Evolutionary conservation across 37 sponge, comb jelly and placozoan species (phyloP).

Genomic region (Chondrosia reniformis): DNA sequence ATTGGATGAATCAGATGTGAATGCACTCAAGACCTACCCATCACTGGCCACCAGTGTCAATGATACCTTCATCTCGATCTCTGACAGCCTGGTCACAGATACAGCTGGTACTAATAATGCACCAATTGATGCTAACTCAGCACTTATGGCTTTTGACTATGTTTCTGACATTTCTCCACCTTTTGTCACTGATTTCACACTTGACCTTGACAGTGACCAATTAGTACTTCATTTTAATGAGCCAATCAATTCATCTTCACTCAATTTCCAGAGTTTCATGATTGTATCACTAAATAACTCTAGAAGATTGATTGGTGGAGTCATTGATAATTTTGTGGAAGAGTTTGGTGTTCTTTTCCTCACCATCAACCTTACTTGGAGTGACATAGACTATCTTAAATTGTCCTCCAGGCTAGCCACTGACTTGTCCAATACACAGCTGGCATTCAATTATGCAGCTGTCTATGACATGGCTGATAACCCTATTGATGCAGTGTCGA

Average conservation of each 20-base stretch:
- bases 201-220: conserved; percentile 61
- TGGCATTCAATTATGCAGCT: conserved; percentile 35
- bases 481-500: conserved; percentile 26
- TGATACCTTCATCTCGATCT: conserved; percentile 73
- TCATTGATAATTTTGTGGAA: conserved; percentile 15
- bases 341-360: conserved; percentile 60
- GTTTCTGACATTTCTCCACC: conserved; percentile 54
- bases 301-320: conserved; percentile 61
- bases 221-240: conserved; percentile 70
- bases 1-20: conserved; percentile 57
- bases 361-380: conserved; percentile 50
- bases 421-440: conserved; percentile 37
- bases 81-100: conserved; percentile 51
- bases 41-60: conserved; percentile 44
- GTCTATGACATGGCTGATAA: conserved; percentile 82
- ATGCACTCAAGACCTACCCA: conserved; percentile 51
- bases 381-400: conserved; percentile 79
- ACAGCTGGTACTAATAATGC: conserved; percentile 44
- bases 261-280: conserved; percentile 38
- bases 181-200: conserved; percentile 36
- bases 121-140: conserved; percentile 21
- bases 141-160: conserved; percentile 28
- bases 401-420: conserved; percentile 64
- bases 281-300: conserved; percentile 39
- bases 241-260: conserved; percentile 66